A percentile compares a stretch with the other conserved stretches of the same genome.
These are phyloP conservation scores for Anas flavirostris DNA, from an alignment of 2,797 vertebrate genomes.

Conservation along the genomic window DNA sequence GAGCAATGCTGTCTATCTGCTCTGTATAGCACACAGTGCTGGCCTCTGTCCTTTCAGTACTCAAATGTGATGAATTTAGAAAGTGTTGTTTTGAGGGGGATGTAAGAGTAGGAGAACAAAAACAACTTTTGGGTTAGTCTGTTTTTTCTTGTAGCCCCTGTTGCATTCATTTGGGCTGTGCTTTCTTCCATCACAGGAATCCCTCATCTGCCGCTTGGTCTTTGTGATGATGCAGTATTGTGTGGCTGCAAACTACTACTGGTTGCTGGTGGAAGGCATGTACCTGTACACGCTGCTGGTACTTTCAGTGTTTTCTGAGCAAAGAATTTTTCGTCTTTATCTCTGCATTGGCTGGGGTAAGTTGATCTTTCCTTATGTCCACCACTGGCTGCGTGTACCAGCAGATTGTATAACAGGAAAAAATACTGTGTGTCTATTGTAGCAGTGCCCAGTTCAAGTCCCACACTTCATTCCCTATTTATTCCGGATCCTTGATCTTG, in stretches of 20 bases:
- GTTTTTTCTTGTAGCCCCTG: neutral
- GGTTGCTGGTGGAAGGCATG: constrained; percentile 95
- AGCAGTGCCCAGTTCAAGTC: neutral
- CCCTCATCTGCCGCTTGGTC: constrained; percentile 88
- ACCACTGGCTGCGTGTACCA: neutral
- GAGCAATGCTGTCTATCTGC: neutral
- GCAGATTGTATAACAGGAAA: neutral
- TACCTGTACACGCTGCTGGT: constrained; percentile 93
- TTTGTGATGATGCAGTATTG: constrained; percentile 98
- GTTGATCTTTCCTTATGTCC: neutral
- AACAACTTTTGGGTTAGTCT: neutral
- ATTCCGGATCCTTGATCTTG: neutral
- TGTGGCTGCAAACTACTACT: constrained; percentile 94
- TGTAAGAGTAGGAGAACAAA: neutral
- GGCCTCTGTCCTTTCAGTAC: neutral
- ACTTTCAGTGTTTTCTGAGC: constrained; percentile 92
- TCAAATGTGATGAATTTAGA: neutral
- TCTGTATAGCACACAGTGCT: neutral
- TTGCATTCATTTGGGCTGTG: neutral
- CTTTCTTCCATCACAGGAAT: constrained; percentile 77
- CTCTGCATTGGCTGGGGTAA: constrained; percentile 94
- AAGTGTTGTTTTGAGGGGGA: neutral
- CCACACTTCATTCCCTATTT: neutral
- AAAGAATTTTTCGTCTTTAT: constrained; percentile 90
- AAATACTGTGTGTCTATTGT: neutral